Evolutionary conservation across 1,140 invertebrate species (phyloP), one percentile per base, ranked within the genome.

Genomic region (Gonioctena quinquepunctata): DNA sequence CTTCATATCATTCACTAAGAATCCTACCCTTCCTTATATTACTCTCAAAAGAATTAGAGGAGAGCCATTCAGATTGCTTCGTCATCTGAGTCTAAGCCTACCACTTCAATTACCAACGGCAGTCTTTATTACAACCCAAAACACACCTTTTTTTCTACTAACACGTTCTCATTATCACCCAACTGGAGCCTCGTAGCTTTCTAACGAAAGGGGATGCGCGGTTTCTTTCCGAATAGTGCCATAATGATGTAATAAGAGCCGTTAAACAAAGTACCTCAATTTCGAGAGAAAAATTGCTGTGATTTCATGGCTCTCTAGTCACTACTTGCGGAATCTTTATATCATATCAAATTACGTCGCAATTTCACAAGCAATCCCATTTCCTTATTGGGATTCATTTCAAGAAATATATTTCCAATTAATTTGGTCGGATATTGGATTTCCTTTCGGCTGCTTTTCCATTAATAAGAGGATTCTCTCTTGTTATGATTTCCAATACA

Each of bases 171-270:
- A 62, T 62, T 62, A 62, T 25, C 18, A 27, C 26, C 26, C n/a
- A 33, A 18, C 26, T 33, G 21, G 22, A 42, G 8, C 60, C 13
- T 62, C 16, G 42, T 7, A 33, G 3, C 13, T 27, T n/a, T 21
- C 21, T 62, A 62, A 62, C 60, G 42, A 62, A 21, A 21, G 26
- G 16, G 60, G 60, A 62, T 28, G 60, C 21, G 23, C 27, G 18
- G 18, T 62, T 62, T 62, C 60, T 62, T 62, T 62, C 28, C 60
- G 19, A 62, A 62, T 62, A 62, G 27, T 62, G 60, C 16, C 18
- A 27, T 62, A 62, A 62, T 62, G 60, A 62, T 21, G 60, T 62
- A 62, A 62, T 62, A 21, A 62, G 60, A 62, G 27, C 33, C 60
- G 18, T 62, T 62, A 62, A 16, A 28, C 13, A 23, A 62, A 62